phyloP scores from a whole-genome alignment of 1,140 invertebrate species.

The Sesamia nonagrioides region DNA sequence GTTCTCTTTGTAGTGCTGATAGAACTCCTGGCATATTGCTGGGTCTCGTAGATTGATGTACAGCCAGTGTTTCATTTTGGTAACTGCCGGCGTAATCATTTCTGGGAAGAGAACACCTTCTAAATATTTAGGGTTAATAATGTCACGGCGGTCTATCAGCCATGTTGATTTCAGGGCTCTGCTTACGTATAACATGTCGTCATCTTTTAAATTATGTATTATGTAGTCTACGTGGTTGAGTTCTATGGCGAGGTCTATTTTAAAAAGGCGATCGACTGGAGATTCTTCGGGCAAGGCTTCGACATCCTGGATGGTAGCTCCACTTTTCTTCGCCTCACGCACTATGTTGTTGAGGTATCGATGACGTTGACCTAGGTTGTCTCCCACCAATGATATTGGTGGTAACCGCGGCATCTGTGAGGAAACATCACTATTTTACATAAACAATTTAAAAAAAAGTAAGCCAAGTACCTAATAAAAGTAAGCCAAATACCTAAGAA shows the following conservation, averaged over 20 bases:
- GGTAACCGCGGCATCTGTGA: background rate
- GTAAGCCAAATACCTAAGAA: too few relatives aligned
- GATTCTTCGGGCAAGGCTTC: conserved; percentile 61
- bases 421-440: background rate
- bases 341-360: conserved; percentile 65
- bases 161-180: conserved; percentile 68
- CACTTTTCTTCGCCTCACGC: conserved; percentile 48
- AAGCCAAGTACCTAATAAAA: too few relatives aligned
- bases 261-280: conserved; percentile 70
- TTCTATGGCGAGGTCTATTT: conserved; percentile 74
- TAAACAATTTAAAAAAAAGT: too few relatives aligned
- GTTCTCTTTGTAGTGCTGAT: conserved; percentile 65
- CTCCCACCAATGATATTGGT: background rate
- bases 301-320: conserved; percentile 53
- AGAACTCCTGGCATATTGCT: conserved; percentile 68
- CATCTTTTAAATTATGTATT: conserved; percentile 66
- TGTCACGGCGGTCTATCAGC: conserved; percentile 63
- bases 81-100: conserved; percentile 72
- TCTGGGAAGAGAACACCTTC: conserved; percentile 66
- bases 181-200: conserved; percentile 75
- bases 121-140: conserved; percentile 70
- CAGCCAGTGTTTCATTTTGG: conserved; percentile 74
- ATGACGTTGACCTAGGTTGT: conserved; percentile 65
- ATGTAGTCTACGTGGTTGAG: conserved; percentile 69
- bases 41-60: conserved; percentile 63